A percentile compares a stretch with the other conserved stretches of the same genome.
Evolutionary conservation across 2,113 vertebrate species (phyloP).

Genomic region (Anoura caudifer): DNA sequence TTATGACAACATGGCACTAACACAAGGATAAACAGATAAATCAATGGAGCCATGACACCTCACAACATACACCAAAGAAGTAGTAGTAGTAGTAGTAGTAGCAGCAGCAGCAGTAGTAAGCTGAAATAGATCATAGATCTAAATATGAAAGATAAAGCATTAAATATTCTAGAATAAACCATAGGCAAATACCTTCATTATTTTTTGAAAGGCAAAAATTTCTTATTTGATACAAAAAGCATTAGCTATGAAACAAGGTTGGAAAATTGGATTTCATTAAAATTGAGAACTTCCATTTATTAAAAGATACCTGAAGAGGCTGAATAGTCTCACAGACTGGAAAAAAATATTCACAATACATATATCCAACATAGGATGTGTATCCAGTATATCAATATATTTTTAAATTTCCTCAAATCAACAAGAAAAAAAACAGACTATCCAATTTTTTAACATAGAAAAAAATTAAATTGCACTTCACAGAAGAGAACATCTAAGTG

Average conservation of each 20-base stretch:
- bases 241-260: slow-evolving; percentile 16
- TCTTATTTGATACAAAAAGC: background rate
- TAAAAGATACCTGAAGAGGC: background rate
- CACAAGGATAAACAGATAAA: background rate
- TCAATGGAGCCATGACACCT: background rate
- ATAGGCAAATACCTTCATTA: background rate
- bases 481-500: background rate
- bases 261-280: slow-evolving; percentile 9
- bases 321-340: background rate
- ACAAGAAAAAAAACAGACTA: background rate
- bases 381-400: background rate
- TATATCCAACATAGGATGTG: background rate
- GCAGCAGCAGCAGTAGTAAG: background rate
- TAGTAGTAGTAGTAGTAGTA: background rate
- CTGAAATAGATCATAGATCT: slow-evolving; percentile 5
- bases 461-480: background rate
- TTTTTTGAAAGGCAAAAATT: slow-evolving; percentile 16
- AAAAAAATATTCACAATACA: slow-evolving; percentile 9
- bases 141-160: slow-evolving; percentile 13
- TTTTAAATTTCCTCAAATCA: slow-evolving; percentile 35
- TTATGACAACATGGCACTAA: background rate
- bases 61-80: background rate
- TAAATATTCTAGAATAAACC: background rate
- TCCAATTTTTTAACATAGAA: background rate
- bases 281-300: slow-evolving; percentile 10